Evolutionary conservation across 1,140 invertebrate species (phyloP), one percentile per base, ranked within the genome.

Genomic region (Bicyclus anynana): DNA sequence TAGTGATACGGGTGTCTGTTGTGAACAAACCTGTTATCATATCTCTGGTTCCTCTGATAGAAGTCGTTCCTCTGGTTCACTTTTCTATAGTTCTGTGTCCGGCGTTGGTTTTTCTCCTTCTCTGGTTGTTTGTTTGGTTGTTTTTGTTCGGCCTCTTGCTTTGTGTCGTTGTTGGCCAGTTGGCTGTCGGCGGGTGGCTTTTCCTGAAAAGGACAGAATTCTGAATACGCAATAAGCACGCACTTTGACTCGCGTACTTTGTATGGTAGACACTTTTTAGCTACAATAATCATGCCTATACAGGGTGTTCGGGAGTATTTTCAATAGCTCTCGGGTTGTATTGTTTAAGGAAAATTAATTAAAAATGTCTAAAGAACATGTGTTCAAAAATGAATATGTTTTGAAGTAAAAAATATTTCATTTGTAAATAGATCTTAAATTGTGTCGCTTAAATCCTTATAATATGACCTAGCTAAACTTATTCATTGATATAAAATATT

Each of bases 1-100:
- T 87, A 87, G 52, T 82, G 79, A 48, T 84, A 87, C 7, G 84
- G 84, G 35, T 84, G 80, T 49, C 82, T 59, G 44, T 77, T 78
- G 33, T 77, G 80, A 50, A 81, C 76, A 50, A 87, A 85, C 49
- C 84, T 67, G 16, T 65, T 71, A 37, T 85, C 82, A 51, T 87
- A 87, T 72, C 84, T 83, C 50, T 81, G 77, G 53, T 84, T 83
- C 42, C 78, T 84, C 38, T 70, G 72, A 46, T 84, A 87, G 67
- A 83, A 81, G 20, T 84, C 84, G 50, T 74, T 75, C 1, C 80
- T 56, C 38, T 83, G 74, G 26, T 79, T 79, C 6, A 80, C 47
- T 37, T 83, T 65, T 52, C 77, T 74, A 64, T 85, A 87, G 63
- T 82, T 80, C 23, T 80, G 75, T 10, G 69, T 61, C 1, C 82